These are phyloP conservation scores for Pithys albifrons DNA, from an alignment of 2,113 vertebrate species.

Conservation along the genomic window DNA sequence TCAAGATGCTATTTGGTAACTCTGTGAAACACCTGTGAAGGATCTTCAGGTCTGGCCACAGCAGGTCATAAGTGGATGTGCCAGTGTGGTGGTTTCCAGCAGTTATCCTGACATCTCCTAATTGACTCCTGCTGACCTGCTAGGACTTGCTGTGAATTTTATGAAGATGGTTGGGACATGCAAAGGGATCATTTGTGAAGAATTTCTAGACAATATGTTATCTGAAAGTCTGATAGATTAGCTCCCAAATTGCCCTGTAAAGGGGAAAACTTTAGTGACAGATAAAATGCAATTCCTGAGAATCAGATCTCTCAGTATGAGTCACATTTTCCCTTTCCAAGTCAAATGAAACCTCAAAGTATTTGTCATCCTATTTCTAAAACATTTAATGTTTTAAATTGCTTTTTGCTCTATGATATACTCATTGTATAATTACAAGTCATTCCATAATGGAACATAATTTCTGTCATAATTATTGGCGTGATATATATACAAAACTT, in stretches of 20 bases:
- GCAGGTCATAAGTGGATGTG: accelerated
- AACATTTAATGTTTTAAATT: not conserved
- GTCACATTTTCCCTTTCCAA: not conserved
- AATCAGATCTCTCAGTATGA: not conserved
- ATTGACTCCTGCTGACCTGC: not conserved
- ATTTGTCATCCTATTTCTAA: not conserved
- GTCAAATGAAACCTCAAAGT: not conserved
- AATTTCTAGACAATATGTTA: not conserved
- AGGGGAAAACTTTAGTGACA: not conserved
- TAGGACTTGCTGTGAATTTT: not conserved
- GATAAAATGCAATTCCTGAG: not conserved
- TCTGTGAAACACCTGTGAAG: accelerated
- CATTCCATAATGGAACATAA: not conserved
- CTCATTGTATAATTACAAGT: not conserved
- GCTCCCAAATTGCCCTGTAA: not conserved
- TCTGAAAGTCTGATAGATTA: not conserved
- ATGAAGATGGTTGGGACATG: not conserved
- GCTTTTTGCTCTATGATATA: not conserved
- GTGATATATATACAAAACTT: not conserved
- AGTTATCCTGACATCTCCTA: not conserved
- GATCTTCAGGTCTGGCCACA: accelerated
- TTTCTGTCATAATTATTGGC: not conserved
- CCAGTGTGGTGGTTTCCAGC: not conserved
- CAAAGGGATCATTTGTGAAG: not conserved
- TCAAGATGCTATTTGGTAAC: not conserved